These are phyloP conservation scores for Ornithoptera priamus DNA, from an alignment of 2,888 invertebrate genomes.

Conservation along the genomic window DNA sequence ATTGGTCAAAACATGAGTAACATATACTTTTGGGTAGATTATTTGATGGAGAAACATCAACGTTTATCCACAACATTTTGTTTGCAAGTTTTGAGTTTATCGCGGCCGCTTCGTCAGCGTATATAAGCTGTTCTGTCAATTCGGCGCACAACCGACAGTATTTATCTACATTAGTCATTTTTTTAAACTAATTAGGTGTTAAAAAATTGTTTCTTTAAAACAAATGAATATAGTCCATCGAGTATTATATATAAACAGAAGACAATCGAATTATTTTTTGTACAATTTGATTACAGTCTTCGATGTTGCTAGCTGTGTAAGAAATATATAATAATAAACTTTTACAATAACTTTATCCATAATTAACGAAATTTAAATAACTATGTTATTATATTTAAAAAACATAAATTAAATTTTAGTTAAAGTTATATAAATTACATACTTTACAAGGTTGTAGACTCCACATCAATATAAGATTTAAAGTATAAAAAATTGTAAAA, in stretches of 20 bases:
- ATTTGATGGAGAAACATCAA: slow-evolving; percentile 53
- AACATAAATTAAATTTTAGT: too few relatives aligned
- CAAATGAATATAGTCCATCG: neutral
- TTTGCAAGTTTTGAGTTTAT: slow-evolving; percentile 56
- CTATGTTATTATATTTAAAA: too few relatives aligned
- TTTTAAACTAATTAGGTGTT: slow-evolving; percentile 31
- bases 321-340: neutral
- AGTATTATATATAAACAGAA: neutral
- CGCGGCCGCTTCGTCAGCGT: slow-evolving; percentile 61
- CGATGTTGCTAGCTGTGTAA: neutral
- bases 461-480: too few relatives aligned
- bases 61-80: slow-evolving; percentile 71
- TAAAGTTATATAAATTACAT: too few relatives aligned
- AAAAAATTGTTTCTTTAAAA: neutral
- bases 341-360: too few relatives aligned
- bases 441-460: too few relatives aligned
- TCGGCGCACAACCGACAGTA: slow-evolving; percentile 73
- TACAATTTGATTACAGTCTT: neutral
- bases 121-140: slow-evolving; percentile 61
- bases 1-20: slow-evolving; percentile 66
- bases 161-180: slow-evolving; percentile 55
- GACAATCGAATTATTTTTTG: neutral
- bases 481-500: too few relatives aligned
- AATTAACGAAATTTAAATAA: too few relatives aligned
- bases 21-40: slow-evolving; percentile 65